Conservation (phyloP, 1,140 invertebrate genomes). For the Asobara japonica region DNA sequence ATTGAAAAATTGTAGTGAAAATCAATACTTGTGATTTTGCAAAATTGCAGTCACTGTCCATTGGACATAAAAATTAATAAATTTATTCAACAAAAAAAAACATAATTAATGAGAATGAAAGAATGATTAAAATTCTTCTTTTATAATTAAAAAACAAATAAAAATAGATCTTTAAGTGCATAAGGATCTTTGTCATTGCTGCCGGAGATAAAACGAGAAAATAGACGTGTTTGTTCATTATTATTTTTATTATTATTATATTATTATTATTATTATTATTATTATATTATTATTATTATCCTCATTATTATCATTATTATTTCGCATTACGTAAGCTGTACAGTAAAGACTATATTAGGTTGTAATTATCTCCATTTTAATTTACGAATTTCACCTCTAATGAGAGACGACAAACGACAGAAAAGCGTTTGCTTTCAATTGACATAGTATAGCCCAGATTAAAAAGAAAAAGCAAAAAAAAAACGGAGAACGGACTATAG, state of each 20-base stretch:
- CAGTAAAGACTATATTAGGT: slow-evolving; percentile 58
- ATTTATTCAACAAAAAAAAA: neutral
- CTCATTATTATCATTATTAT: slow-evolving; percentile 28
- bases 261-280: no score
- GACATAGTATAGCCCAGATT: slow-evolving; percentile 43
- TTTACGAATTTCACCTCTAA: neutral
- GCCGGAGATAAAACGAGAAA: neutral
- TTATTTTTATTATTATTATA: slow-evolving; percentile 41
- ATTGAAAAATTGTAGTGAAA: neutral
- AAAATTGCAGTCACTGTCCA: neutral
- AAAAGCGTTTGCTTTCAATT: slow-evolving; percentile 42
- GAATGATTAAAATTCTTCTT: slow-evolving; percentile 17
- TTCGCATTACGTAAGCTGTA: slow-evolving; percentile 49
- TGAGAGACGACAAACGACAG: slow-evolving; percentile 4
- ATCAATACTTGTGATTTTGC: neutral
- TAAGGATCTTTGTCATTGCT: slow-evolving; percentile 13
- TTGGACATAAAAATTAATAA: neutral
- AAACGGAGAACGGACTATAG: slow-evolving; percentile 50
- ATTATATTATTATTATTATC: slow-evolving; percentile 47
- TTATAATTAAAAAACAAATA: slow-evolving; percentile 36
- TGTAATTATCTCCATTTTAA: slow-evolving; percentile 44
- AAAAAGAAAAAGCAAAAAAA: slow-evolving; percentile 1
- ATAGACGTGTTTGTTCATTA: slow-evolving; percentile 37
- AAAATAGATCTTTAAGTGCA: slow-evolving; percentile 28
- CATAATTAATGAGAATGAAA: slow-evolving; percentile 12